Evolutionary conservation across 2,888 invertebrate species (phyloP).

Genomic region (Quadroppia sp.): DNA sequence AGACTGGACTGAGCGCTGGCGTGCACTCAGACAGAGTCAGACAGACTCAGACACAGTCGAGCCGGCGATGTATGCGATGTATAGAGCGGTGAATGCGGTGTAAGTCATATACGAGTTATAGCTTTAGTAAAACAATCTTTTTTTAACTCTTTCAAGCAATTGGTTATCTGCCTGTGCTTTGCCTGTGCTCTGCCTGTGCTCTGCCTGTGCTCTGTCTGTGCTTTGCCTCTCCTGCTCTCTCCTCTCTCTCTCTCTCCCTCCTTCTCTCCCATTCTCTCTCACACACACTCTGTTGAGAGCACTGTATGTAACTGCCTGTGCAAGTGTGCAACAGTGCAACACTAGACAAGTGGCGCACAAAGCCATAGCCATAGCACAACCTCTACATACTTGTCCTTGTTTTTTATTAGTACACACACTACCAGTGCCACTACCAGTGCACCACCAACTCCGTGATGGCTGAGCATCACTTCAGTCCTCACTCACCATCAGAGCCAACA

Average conservation of each 20-base stretch:
- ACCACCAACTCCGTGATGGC: conserved; percentile 29
- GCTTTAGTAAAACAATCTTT: not conserved
- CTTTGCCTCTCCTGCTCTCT: too few relatives aligned
- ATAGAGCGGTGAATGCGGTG: too few relatives aligned
- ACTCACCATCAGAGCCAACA: conserved; percentile 7
- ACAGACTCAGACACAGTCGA: conserved; percentile 27
- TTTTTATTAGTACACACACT: conserved; percentile 7
- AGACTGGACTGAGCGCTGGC: conserved; percentile 1
- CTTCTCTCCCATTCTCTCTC: too few relatives aligned
- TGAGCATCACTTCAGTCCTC: too few relatives aligned
- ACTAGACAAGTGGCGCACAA: conserved; percentile 20
- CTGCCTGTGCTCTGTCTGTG: too few relatives aligned
- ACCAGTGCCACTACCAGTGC: conserved; percentile 18
- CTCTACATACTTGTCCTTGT: conserved; percentile 35
- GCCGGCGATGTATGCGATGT: not conserved
- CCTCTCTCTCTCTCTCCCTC: too few relatives aligned
- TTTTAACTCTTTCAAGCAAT: conserved; percentile 31
- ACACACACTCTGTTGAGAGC: too few relatives aligned
- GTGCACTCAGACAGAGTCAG: not conserved
- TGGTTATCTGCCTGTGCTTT: conserved; percentile 11
- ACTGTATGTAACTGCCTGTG: not conserved
- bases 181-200: conserved; percentile 6
- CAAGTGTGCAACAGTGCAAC: not conserved
- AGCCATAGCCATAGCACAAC: conserved; percentile 31
- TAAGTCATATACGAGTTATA: not conserved